Base-by-base conservation (phyloP, 1,140 invertebrate species). In the Alviniconcha marisindica region DNA sequence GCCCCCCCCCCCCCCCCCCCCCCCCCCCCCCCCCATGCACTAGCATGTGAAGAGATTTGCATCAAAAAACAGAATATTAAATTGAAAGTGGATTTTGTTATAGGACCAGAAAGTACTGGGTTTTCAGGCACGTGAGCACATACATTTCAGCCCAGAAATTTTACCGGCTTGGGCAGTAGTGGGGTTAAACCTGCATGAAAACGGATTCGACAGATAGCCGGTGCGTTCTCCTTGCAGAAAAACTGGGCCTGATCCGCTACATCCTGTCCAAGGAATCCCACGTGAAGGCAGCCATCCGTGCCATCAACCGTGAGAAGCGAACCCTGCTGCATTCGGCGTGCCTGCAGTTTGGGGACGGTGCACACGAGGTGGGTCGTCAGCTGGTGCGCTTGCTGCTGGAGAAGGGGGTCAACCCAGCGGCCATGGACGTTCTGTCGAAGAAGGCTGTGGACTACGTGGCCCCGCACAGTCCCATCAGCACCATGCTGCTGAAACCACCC, bases 391-490 rank as follows among this genome's bases (percentile, higher is more conserved):
- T 82, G n/a, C 40, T 84, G 15, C 38, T 84, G 15, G 40, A 77
- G 36, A 81, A 78, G 40, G 80, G 56, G 74, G 60, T 83, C 42
- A 81, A 83, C 81, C 74, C 77, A 12, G 56, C 44, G 18, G 21
- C n/a, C 1, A 74, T 38, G 10, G 84, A 88, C 77, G 76, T 81
- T 14, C 51, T 71, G 60, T 38, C 60, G 5, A 85, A 84, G 69
- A 54, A 71, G 15, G 69, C 87, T 24, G 76, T 83, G n/a, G 85
- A 88, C 21, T 88, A 85, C 66, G 51, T 85, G 21, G 38, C 63
- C 24, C 66, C 71, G 21, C 80, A 81, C 63, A 84, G 71, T 0
- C 74, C 78, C 48, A 60, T 80, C 44, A 31, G 15, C 24, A 18
- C 3, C 1, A 33, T 80, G 40, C 36, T 80, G 40, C n/a, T 60